Conservation (phyloP, 2,888 invertebrate genomes). For the Caenorhabditis wallacei region DNA sequence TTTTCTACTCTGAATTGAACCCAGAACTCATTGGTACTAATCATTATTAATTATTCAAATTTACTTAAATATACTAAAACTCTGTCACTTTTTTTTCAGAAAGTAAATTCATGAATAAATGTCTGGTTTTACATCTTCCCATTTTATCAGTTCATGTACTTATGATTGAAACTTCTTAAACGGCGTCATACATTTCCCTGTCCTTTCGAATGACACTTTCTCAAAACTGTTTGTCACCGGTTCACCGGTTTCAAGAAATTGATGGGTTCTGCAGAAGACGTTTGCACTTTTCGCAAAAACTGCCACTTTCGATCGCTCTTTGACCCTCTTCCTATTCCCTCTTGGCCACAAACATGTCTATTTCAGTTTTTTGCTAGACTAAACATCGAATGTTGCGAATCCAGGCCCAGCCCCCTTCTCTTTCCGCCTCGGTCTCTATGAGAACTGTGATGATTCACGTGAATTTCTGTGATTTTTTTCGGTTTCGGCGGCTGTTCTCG, state of each 20-base stretch:
- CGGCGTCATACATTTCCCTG: not conserved
- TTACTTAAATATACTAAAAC: too few species aligned
- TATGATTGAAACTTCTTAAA: constrained; percentile 3
- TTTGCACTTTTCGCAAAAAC: constrained; percentile 10
- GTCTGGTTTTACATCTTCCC: not conserved
- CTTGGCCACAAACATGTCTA: not conserved
- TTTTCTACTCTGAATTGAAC: too few species aligned
- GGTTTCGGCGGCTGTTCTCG: constrained; percentile 40
- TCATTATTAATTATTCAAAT: too few species aligned
- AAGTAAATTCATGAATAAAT: too few species aligned
- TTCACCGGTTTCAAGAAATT: not conserved
- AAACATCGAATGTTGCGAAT: constrained; percentile 51
- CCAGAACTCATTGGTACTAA: too few species aligned
- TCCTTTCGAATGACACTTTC: constrained; percentile 3
- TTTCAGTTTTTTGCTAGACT: constrained; percentile 31
- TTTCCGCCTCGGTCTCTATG: constrained; percentile 30
- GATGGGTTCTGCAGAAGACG: constrained; percentile 4
- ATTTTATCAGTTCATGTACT: constrained; percentile 1
- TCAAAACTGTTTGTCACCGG: constrained; percentile 4
- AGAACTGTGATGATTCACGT: constrained; percentile 51
- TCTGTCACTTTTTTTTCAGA: too few species aligned
- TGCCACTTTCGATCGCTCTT: constrained; percentile 28
- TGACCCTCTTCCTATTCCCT: constrained; percentile 10
- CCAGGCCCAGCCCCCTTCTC: constrained; percentile 20
- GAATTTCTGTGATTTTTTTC: constrained; percentile 28